Percentiles rank a stretch among this genome's conserved stretches.
These are phyloP conservation scores for Lycia hirtaria DNA, from an alignment of 2,888 invertebrate species.

Conservation along the genomic window DNA sequence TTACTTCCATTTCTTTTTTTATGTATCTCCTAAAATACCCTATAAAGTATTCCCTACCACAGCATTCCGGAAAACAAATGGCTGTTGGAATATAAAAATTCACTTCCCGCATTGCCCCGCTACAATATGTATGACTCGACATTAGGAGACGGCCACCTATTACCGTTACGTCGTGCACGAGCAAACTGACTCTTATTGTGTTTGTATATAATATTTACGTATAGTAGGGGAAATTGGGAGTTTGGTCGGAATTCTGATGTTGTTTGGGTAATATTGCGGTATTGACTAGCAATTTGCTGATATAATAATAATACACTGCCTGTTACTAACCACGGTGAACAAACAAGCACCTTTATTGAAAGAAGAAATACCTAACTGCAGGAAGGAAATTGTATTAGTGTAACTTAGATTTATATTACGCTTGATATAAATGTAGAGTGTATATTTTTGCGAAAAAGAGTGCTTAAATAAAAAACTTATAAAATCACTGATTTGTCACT, in stretches of 20 bases:
- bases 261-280: slow-evolving; percentile 15
- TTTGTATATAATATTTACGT: slow-evolving; percentile 46
- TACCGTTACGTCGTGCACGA: slow-evolving; percentile 49
- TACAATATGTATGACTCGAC: slow-evolving; percentile 52
- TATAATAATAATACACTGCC: too few relatives aligned
- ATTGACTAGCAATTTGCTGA: slow-evolving; percentile 18
- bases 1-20: slow-evolving; percentile 31
- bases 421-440: too few relatives aligned
- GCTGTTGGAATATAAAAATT: slow-evolving; percentile 44
- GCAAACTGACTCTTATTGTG: slow-evolving; percentile 42
- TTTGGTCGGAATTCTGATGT: slow-evolving; percentile 22
- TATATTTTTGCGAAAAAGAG: too few relatives aligned
- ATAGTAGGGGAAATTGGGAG: slow-evolving; percentile 29
- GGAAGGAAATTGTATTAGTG: too few relatives aligned
- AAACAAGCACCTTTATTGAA: too few relatives aligned
- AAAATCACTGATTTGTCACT: too few relatives aligned
- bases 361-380: too few relatives aligned
- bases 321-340: too few relatives aligned
- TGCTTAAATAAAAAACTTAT: too few relatives aligned
- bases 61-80: slow-evolving; percentile 34
- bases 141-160: slow-evolving; percentile 53
- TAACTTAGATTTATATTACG: too few relatives aligned
- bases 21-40: slow-evolving; percentile 29
- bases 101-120: slow-evolving; percentile 45
- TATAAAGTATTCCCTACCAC: slow-evolving; percentile 29